Base-by-base conservation (phyloP, 2,888 invertebrate genomes). In the Cheilosia impressa region DNA sequence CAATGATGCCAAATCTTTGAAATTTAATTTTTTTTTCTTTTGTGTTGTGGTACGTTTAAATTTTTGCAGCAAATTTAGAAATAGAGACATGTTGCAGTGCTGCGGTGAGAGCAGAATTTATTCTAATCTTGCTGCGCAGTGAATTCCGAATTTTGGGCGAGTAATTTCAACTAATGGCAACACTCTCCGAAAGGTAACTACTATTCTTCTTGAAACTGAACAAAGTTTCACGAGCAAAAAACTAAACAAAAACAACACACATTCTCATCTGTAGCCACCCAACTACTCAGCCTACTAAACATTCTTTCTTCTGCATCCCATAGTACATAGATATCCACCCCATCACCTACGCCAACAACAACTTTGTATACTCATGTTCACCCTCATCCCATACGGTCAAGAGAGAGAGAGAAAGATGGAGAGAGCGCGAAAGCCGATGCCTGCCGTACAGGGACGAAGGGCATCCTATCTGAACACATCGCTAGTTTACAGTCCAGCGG, bases 401-500 rank as follows among this genome's bases (percentile, higher is more conserved):
- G 73, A 80, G 47, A 47, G 19, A 19, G 47, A 17, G 9, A 47
- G 47, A n/a, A 66, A 62, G 60, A 57, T 31, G 27, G 17, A 41
- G 27, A 62, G n/a, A n/a, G 43, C 47, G 45, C 41, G n/a, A 58
- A 58, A 22, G 31, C 73, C 57, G 63, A 63, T 52, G 47, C 53
- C 38, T 66, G 31, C 53, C 41, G 47, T 15, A 24, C 15, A 15
- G 10, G 60, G 58, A 55, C 41, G 55, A 41, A 50, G 72, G 50
- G 57, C 68, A 79, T 84, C 57, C 68, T 80, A 72, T 85, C 80
- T 76, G 71, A 85, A 72, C 53, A 77, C 72, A 80, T 85, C 85
- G 76, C 81, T 52, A 81, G 84, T 85, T 85, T 85, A 85, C 75
- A 80, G 84, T 76, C 71, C 72, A 73, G 72, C 62, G 66, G 43